Base-by-base conservation (phyloP, 1,140 invertebrate genomes). In the Diachasmimorpha longicaudata region DNA sequence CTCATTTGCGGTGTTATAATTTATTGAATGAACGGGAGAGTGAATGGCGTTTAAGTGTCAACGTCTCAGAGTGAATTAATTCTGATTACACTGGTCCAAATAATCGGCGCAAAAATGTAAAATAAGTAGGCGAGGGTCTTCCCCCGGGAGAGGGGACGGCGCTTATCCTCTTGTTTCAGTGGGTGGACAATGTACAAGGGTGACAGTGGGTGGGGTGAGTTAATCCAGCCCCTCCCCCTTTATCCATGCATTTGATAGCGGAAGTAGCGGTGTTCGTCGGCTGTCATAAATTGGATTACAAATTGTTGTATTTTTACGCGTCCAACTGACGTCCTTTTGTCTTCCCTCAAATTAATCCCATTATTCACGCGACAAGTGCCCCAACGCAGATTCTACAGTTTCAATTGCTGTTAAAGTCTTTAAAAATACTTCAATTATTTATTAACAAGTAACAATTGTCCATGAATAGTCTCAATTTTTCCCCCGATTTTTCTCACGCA, bases 281-380 rank as follows among this genome's bases (percentile, higher is more conserved):
- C 70, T 77, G 71, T 80, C 79, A 80, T 80, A 80, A 80, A 78
- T 76, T 76, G 79, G 77, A 80, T 80, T 78, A 80, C 68, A 72
- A 74, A 78, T 78, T 72, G 74, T 78, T 77, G 77, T 80, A 75
- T 79, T 72, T 80, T 80, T 80, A 70, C 74, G 63, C 58, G 23
- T 63, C 58, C 21, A 63, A 63, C 23, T 44, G 72, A 67, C 76
- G 72, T 36, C 74, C 73, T 66, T 23, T 63, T 74, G 37, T 23
- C 25, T 36, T n/a, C n/a, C 36, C 23, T 4, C 58, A 63, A 63
- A 63, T 25, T 63, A 63, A 44, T 58, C 25, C 37, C 9, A 23
- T 37, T 37, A 67, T 67, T 58, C 52, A 73, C n/a, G 31, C 31
- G 13, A 55, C 37, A 44, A 25, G 73, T 52, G 23, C 66, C 21